A percentile compares a stretch with the other conserved stretches of the same genome.
These are phyloP conservation scores for zebrafish (Danio rerio) DNA, from an alignment of 2,113 vertebrate genomes.

Conservation along the genomic window DNA sequence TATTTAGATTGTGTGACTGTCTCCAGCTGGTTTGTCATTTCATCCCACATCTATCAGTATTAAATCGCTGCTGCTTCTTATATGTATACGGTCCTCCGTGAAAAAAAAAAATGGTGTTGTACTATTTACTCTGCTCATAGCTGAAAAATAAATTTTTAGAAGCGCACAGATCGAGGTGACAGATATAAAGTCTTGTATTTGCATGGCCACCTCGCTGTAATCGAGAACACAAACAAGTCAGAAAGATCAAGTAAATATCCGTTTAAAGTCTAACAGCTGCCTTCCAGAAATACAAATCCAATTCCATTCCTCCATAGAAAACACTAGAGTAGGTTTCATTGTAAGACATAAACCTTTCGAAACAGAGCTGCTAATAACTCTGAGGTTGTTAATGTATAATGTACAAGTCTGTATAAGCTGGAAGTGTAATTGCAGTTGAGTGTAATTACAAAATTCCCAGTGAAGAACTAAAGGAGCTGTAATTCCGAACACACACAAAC, in stretches of 20 bases:
- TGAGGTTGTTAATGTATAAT: conserved; percentile 11
- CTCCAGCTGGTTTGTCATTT: conserved; percentile 11
- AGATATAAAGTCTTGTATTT: conserved; percentile 53
- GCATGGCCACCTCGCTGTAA: conserved; percentile 62
- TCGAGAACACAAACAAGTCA: conserved; percentile 54
- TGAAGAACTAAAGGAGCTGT: background rate
- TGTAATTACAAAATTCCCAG: conserved; percentile 18
- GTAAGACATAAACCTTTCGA: conserved; percentile 5
- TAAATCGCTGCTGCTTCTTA: background rate
- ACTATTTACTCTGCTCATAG: conserved; percentile 1
- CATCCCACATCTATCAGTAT: conserved; percentile 10
- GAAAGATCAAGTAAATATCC: conserved; percentile 63
- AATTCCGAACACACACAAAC: background rate
- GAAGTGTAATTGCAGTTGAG: background rate
- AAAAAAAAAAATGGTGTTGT: background rate
- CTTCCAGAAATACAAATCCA: background rate
- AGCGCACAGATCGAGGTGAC: conserved; percentile 13
- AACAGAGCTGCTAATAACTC: background rate
- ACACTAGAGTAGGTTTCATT: background rate
- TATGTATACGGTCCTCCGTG: background rate
- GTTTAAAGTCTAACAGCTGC: conserved; percentile 1
- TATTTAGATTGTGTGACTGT: background rate
- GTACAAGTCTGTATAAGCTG: background rate
- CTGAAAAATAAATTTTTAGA: conserved; percentile 62
- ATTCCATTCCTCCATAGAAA: background rate